Evolutionary conservation across 2,113 vertebrate species (phyloP).

Genomic region (Epinephelus cyanopodus): DNA sequence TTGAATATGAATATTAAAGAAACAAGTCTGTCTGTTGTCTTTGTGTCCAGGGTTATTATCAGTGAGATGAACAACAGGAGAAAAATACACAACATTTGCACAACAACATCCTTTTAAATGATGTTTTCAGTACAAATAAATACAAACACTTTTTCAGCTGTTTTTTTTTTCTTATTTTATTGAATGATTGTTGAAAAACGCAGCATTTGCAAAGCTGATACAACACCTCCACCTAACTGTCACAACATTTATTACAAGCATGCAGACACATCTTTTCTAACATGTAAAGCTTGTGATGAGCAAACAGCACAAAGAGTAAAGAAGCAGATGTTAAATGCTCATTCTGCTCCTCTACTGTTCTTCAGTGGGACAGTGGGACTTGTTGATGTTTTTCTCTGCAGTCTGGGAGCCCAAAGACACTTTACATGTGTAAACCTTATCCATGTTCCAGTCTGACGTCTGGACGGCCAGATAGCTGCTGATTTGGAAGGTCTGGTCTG

Average conservation of each 20-base stretch:
- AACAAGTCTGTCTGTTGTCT: no score
- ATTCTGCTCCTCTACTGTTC: background rate
- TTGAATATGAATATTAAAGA: no score
- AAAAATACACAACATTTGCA: no score
- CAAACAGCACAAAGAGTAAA: slow-evolving; percentile 23
- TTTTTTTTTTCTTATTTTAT: no score
- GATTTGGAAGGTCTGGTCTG: slow-evolving; percentile 73
- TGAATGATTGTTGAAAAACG: no score
- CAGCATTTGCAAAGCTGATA: slow-evolving; percentile 36
- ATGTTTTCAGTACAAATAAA: background rate
- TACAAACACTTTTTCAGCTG: background rate
- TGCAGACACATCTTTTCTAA: slow-evolving; percentile 18
- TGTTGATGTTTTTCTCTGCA: slow-evolving; percentile 59
- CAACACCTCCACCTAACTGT: slow-evolving; percentile 5
- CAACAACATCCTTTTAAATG: no score
- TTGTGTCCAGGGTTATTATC: no score
- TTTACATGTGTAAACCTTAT: slow-evolving; percentile 62
- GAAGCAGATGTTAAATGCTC: slow-evolving; percentile 21
- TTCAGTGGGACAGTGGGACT: slow-evolving; percentile 46
- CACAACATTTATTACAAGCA: background rate
- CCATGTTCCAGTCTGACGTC: slow-evolving; percentile 68
- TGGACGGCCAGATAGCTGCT: slow-evolving; percentile 75
- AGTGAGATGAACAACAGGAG: no score
- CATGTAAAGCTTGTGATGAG: background rate
- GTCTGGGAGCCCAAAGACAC: slow-evolving; percentile 61